These are phyloP conservation scores for Drosophila biarmipes DNA, from an alignment of 1,140 invertebrate genomes.

Conservation along the genomic window DNA sequence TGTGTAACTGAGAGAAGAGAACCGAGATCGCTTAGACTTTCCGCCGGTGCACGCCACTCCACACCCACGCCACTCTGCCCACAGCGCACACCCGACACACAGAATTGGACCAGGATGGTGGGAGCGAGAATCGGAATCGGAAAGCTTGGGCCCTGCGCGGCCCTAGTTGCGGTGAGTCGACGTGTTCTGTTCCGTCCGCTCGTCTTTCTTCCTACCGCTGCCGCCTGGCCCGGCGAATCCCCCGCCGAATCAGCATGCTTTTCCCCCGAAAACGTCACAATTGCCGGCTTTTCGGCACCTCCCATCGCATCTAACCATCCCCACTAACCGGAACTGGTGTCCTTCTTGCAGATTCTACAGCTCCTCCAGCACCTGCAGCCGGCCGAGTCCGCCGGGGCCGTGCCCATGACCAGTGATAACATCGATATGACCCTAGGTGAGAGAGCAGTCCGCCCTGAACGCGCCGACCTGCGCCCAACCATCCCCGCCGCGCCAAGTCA, in stretches of 20 bases:
- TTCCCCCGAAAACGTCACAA: neutral
- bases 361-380: constrained; percentile 51
- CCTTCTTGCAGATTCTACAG: constrained; percentile 49
- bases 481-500: constrained; percentile 26
- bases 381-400: constrained; percentile 88
- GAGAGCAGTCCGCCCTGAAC: constrained; percentile 21
- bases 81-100: neutral
- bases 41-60: constrained; percentile 34
- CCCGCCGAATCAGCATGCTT: neutral
- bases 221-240: neutral
- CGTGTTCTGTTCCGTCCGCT: constrained; percentile 55
- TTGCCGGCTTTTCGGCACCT: neutral
- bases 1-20: constrained; percentile 60
- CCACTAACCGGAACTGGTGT: neutral
- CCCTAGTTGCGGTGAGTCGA: constrained; percentile 73
- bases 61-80: constrained; percentile 38
- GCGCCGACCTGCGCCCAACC: too few relatives aligned
- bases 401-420: constrained; percentile 91
- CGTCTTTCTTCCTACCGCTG: neutral
- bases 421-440: constrained; percentile 93
- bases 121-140: constrained; percentile 52
- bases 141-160: constrained; percentile 64
- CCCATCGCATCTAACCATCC: neutral
- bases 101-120: constrained; percentile 33
- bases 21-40: constrained; percentile 39